Evolutionary conservation across 2,113 vertebrate genomes (phyloP), one percentile per base, ranked within the genome.

Genomic region (Oceanodroma tethys): DNA sequence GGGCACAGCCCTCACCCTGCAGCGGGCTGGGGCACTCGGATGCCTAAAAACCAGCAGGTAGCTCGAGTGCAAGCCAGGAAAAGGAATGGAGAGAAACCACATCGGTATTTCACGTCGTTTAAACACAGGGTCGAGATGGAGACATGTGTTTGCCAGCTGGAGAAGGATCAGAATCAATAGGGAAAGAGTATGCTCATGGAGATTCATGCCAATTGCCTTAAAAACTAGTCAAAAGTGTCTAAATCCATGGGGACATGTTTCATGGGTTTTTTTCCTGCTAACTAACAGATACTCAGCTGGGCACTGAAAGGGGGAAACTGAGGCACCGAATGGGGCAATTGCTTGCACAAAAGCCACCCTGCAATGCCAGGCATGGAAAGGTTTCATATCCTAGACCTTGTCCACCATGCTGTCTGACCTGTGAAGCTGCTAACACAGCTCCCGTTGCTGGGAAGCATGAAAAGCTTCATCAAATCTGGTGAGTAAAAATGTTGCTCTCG

Each of bases 131-230:
- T 5, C 0, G 5, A 40, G 67, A 19, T 22, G 48, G 45, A 88
- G 79, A 10, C 34, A 15, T 0, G 62, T n/a, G 66, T 60, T 88
- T 84, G 94, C 79, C 90, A 94, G 80, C 90, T 92, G 94, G 93
- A 90, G 76, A 30, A 48, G 81, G 34, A 7, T 52, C 92, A 73
- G 84, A 85, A 95, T 94, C 93, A 40, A 91, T 80, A 85, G 11
- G 60, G 88, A 60, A 38, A 26, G 60, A 81, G 72, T 34, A 79
- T 3, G n/a, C 30, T 62, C 18, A 19, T 23, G 72, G 53, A 88
- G 62, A 75, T 56, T 13, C n/a, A 10, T 10, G 62, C 20, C 32
- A 48, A 42, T 38, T 40, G 45, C 62, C 93, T 73, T 70, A 27
- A 83, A 88, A 81, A 29, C 9, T 2, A 1, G 6, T 14, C 62